Evolutionary conservation across 1,140 invertebrate species (phyloP).

Genomic region (Listronotus bonariensis): DNA sequence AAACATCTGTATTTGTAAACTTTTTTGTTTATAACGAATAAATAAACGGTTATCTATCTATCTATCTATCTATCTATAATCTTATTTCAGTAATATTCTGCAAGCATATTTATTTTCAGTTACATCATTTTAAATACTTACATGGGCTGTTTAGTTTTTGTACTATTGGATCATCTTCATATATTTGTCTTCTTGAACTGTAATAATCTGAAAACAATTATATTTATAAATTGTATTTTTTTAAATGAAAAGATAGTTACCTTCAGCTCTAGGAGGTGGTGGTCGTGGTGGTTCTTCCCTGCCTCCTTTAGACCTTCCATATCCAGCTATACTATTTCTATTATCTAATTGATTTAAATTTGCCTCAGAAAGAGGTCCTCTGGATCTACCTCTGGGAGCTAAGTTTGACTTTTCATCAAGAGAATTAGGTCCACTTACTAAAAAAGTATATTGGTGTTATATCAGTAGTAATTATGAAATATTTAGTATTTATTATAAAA

Average conservation of each 20-base stretch:
- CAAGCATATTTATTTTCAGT: no score
- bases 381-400: constrained; percentile 67
- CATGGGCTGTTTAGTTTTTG: constrained; percentile 75
- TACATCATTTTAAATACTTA: constrained; percentile 58
- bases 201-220: constrained; percentile 73
- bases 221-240: constrained; percentile 17
- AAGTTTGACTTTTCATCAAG: constrained; percentile 73
- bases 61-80: no score
- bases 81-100: no score
- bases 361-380: constrained; percentile 71
- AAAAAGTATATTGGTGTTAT: constrained; percentile 7
- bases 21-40: no score
- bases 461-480: no score
- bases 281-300: constrained; percentile 77
- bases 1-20: no score
- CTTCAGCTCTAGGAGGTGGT: constrained; percentile 83
- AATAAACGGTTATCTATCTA: no score
- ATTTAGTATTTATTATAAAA: no score
- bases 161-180: constrained; percentile 77
- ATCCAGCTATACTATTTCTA: constrained; percentile 49
- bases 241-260: constrained; percentile 54
- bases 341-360: constrained; percentile 67
- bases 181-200: constrained; percentile 75
- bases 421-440: constrained; percentile 48
- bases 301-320: constrained; percentile 49